Evolutionary conservation across 2,113 vertebrate species (phyloP).

Genomic region (Cochlearius cochlearius): DNA sequence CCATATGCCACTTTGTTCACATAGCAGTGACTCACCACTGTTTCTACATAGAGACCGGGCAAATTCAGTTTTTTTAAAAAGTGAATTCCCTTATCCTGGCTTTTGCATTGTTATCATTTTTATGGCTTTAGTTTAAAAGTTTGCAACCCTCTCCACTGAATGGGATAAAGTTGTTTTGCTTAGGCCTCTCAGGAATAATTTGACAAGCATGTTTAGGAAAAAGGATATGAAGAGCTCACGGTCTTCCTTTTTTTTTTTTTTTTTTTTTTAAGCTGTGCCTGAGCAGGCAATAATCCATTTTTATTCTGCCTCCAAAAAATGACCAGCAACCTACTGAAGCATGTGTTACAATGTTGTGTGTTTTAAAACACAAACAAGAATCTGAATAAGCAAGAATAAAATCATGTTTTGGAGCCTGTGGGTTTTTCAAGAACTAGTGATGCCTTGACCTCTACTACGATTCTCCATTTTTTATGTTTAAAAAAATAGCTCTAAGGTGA

Average conservation of each 20-base stretch:
- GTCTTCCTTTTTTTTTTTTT: background rate
- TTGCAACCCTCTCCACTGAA: background rate
- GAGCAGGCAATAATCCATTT: background rate
- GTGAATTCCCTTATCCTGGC: background rate
- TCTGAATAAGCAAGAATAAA: background rate
- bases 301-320: background rate
- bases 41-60: background rate
- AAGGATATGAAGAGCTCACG: background rate
- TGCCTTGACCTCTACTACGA: background rate
- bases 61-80: background rate
- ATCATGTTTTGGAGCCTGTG: background rate
- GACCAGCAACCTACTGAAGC: background rate
- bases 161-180: background rate
- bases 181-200: background rate
- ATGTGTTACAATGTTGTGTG: background rate
- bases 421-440: background rate
- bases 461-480: background rate
- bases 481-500: background rate
- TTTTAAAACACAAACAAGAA: background rate
- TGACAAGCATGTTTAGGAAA: background rate
- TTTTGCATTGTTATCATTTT: background rate
- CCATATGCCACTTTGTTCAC: background rate
- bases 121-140: background rate
- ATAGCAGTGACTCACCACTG: background rate
- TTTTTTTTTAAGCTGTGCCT: background rate